Base-by-base conservation (phyloP, 2,113 vertebrate genomes). In the Dicentrarchus labrax region DNA sequence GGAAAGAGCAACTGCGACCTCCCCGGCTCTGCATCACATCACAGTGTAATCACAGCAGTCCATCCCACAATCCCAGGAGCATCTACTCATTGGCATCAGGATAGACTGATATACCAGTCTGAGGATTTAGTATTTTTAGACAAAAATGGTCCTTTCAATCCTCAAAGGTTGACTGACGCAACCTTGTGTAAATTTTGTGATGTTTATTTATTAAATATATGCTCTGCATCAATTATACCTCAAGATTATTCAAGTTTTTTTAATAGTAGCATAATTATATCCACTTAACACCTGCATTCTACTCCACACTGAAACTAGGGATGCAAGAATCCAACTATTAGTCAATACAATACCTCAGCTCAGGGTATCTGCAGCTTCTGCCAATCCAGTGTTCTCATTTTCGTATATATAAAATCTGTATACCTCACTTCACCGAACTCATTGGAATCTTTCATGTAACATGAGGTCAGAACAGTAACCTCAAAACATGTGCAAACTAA, bases 1-100 rank as follows among this genome's bases (percentile, higher is more conserved):
- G 70, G 54, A 92, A 93, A 90, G 83, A 89, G 90, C 90, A 82
- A 68, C 76, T 38, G 78, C 22, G 36, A 76, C 74, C 78, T 78
- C 64, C 71, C 43, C 41, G 38, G 80, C 83, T 79, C 36, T 15
- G 45, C 78, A 30, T 74, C 80, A 30, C 82, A 73, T 72, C 72
- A 38, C 75, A n/a, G 65, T 6, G 59, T 72, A 76, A 83, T 88
- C 85, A 89, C 74, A 51, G 85, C 84, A 65, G 68, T 75, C 36
- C 62, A 11, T 66, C 75, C 57, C 79, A 54, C 68, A 12, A 48
- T 69, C 72, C 53, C 53, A 6, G 56, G 36, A 72, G 64, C 39
- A n/a, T 51, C 83, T 19, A 3, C 69, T 71, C 57, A 19, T 0
- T 47, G 57, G 64, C 66, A 21, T 48, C 24, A 8, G 41, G 30